These are phyloP conservation scores for Ibycter americanus DNA, from an alignment of 2,797 vertebrate genomes.

Conservation along the genomic window DNA sequence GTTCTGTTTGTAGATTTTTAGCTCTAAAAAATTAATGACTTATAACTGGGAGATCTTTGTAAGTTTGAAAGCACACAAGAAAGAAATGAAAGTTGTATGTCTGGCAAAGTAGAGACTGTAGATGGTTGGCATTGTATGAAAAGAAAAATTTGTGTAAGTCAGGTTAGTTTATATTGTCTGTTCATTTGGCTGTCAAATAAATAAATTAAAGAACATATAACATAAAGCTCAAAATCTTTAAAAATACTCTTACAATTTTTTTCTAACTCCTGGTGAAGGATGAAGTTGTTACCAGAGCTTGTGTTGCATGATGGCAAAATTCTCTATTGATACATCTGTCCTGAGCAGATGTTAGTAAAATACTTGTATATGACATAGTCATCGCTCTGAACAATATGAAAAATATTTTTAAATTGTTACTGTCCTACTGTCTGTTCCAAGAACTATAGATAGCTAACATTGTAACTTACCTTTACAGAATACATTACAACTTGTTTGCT, in stretches of 20 bases:
- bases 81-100: not conserved
- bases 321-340: not conserved
- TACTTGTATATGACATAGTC: not conserved
- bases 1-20: not conserved
- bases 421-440: not conserved
- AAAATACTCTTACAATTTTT: not conserved
- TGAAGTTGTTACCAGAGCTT: not conserved
- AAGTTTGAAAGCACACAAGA: not conserved
- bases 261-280: not conserved
- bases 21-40: not conserved
- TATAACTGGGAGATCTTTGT: not conserved
- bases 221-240: not conserved
- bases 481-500: constrained; percentile 19
- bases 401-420: not conserved
- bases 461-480: not conserved
- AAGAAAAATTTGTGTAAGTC: not conserved
- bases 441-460: not conserved
- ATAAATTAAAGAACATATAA: not conserved
- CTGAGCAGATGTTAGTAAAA: not conserved
- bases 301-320: not conserved
- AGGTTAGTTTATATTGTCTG: not conserved
- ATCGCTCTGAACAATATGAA: not conserved
- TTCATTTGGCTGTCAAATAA: not conserved
- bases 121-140: not conserved
- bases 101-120: not conserved